Base-by-base conservation (phyloP, 1,140 invertebrate species). In the Fragariocoptes setiger region DNA sequence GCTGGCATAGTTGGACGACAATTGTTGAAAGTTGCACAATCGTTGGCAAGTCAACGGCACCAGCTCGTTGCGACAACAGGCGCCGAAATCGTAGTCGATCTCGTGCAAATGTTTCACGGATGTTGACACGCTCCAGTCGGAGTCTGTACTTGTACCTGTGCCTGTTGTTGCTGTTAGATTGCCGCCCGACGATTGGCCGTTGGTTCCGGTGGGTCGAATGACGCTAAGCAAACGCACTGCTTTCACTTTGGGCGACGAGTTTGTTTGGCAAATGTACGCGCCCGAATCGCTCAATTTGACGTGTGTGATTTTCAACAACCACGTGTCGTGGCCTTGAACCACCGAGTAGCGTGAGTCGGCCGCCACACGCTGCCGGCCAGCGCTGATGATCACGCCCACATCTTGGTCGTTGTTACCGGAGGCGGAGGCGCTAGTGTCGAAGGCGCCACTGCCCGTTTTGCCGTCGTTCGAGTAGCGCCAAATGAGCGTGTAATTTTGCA, bases 221-320 rank as follows among this genome's bases (percentile, higher is more conserved):
- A 49, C 72, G 49, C 64, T 67, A 8, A 79, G 55, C 52, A 69
- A 67, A 51, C 76, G 71, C 51, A 74, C 74, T 45, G 72, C 73
- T 37, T 68, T 61, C 14, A 75, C 60, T 2, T 69, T 65, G 0
- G 74, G 74, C 46, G 68, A 67, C n/a, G 69, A 73, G 58, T 77
- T 78, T 0, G 77, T 65, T 56, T 77, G 74, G 48, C 76, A 79
- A 45, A 71, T 66, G 51, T 79, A 79, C 4, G 74, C 60, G 2
- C 74, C 76, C 3, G 71, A 65, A 54, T 79, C 76, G 4, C 61
- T 62, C 3, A 65, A 53, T 49, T 64, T 68, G 1, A 69, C 64
- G 19, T 62, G 57, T 49, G 69, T 69, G 49, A 79, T 74, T 35
- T 71, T 65, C n/a, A 79, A 60, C 19, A 76, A 72, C 74, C 74